Evolutionary conservation across 2,888 invertebrate species (phyloP), one percentile per base, ranked within the genome.

Genomic region (Drosophila infuscata): DNA sequence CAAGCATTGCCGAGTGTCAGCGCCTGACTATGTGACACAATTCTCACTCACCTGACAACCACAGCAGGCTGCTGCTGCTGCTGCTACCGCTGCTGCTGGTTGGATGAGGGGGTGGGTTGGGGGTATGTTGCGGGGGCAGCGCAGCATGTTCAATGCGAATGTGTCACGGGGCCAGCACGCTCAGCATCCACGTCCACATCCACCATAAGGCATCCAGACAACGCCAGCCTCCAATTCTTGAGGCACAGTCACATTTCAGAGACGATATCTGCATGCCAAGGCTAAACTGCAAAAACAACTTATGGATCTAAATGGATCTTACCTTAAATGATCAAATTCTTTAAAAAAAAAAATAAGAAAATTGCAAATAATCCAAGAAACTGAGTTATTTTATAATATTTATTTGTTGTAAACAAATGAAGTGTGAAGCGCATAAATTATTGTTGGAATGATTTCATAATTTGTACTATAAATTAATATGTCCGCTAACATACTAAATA

Each of bases 1-100:
- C 56, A 41, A 57, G 17, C 70, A 67, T 32, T 30, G 58, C 32
- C 72, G 88, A 88, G 88, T 89, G 85, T 88, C 88, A 84, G 84
- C 82, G 74, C 74, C 76, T 81, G 85, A 89, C 81, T 83, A 89
- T 86, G 90, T 91, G 91, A 91, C 91, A 91, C 91, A 91, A 91
- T 91, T 91, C 91, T 91, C 91, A 91, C 90, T 91, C 88, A 81
- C 81, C 85, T 84, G 86, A 84, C 83, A 81, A 71, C 84, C 74
- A 61, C 82, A 66, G 83, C 74, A 71, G 74, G 72, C 69, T 60
- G 70, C 74, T 51, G 70, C 33, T 35, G 43, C 72, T 59, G 74
- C 49, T 78, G 62, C 53, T 60, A 53, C 60, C 33, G 49, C 48
- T 32, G 20, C 35, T 38, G 20, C 11, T 38, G 38, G n/a, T 2